Base-by-base conservation (phyloP, 1,140 invertebrate species). In the Vollenhovia emeryi region DNA sequence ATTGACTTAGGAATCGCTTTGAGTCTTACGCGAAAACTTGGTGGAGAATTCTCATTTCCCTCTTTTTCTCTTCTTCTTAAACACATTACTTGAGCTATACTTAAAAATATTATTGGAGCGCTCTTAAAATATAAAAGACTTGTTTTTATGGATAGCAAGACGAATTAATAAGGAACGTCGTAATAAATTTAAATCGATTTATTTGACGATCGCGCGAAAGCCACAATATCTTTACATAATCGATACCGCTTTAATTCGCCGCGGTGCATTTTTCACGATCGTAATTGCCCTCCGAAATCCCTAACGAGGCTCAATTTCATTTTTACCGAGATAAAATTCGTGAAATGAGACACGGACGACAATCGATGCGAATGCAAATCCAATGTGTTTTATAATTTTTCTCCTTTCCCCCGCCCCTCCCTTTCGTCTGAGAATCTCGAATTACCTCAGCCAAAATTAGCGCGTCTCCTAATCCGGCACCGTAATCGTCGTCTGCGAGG, bases 371-470 rank as follows among this genome's bases (percentile, higher is more conserved):
- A 48, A 76, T 24, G 9, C 13, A 21, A 11, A 3, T 68, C 11
- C 33, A 43, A 55, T n/a, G 11, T 18, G 21, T 52, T 27, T 21
- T 5, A 52, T 66, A 68, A 79, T 52, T 79, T 66, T 55, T 66
- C 18, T 36, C 4, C 13, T 3, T 8, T 27, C 45, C 21, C 33
- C 33, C 18, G 0, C 15, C 13, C 18, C n/a, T 36, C 0, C 15
- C 13, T 21, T 27, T 36, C 0, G n/a, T 3, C 9, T 4, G 21
- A 82, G 36, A 82, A 8, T 73, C 60, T 64, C 50, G n/a, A 1
- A 27, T 82, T 71, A 82, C 8, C 43, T 24, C 3, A 8, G 50
- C 27, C 50, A 82, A 82, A 82, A 82, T 82, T 82, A 82, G 78
- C 50, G 43, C 78, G 64, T 48, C 24, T 82, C 24, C 33, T 55